Conservation (phyloP, 2,113 vertebrate genomes). For the Cebidichthys violaceus region DNA sequence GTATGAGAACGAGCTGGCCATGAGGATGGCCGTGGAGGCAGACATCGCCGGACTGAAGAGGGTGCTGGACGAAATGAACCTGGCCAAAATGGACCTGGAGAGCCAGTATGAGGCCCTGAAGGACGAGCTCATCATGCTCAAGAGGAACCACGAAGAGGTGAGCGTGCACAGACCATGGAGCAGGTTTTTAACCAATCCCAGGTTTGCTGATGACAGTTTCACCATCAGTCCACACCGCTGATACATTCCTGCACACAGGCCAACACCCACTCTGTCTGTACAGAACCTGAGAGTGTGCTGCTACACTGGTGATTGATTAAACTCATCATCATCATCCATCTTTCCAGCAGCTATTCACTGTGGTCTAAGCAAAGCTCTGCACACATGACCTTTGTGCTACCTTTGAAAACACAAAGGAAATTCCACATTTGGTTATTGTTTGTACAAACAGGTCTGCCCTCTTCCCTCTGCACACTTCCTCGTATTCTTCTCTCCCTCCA, state of each 20-base stretch:
- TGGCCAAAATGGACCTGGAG: constrained; percentile 77
- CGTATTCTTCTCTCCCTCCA: constrained; percentile 61
- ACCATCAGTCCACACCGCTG: background rate
- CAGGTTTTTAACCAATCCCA: background rate
- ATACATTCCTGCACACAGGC: constrained; percentile 3
- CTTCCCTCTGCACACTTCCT: constrained; percentile 59
- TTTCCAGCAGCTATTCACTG: constrained; percentile 29
- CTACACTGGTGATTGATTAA: background rate
- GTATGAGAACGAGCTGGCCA: constrained; percentile 76
- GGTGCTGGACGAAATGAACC: constrained; percentile 75
- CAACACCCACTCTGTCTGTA: constrained; percentile 25
- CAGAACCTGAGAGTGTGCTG: constrained; percentile 1
- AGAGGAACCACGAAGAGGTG: constrained; percentile 83
- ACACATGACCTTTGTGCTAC: constrained; percentile 16
- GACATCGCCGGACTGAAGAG: constrained; percentile 73
- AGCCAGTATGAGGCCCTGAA: constrained; percentile 74
- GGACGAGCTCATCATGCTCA: constrained; percentile 77
- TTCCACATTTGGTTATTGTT: constrained; percentile 17
- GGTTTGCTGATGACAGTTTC: background rate
- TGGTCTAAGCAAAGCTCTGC: constrained; percentile 9
- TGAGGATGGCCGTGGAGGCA: constrained; percentile 71
- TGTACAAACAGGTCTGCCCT: constrained; percentile 30
- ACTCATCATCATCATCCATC: constrained; percentile 24
- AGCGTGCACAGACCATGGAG: background rate
- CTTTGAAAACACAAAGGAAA: constrained; percentile 43